These are phyloP conservation scores for Molossus alvarezi DNA, from an alignment of 2,797 vertebrate species.

Conservation along the genomic window DNA sequence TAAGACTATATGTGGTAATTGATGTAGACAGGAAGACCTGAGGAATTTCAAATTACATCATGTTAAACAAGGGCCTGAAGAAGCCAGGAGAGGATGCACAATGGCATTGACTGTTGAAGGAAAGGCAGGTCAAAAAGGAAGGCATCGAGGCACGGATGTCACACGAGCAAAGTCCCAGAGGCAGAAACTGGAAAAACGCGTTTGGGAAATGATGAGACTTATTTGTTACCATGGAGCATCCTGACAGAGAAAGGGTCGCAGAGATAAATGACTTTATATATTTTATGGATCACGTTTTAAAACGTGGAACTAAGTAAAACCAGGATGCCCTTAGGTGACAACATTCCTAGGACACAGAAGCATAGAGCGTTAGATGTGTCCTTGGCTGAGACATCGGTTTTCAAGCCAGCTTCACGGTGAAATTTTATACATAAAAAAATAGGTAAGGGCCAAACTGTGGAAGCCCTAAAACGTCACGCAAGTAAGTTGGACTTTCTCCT, in stretches of 20 bases:
- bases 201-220: background rate
- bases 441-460: constrained; percentile 79
- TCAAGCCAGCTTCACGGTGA: constrained; percentile 66
- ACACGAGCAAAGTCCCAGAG: background rate
- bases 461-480: constrained; percentile 77
- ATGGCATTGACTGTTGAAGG: background rate
- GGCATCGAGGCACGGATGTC: background rate
- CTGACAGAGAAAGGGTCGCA: background rate
- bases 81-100: constrained; percentile 25
- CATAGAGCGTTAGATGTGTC: constrained; percentile 43
- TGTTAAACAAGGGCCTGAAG: constrained; percentile 49
- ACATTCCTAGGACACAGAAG: constrained; percentile 68
- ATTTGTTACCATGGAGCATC: background rate
- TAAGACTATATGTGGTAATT: constrained; percentile 63
- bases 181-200: background rate
- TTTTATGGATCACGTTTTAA: constrained; percentile 4
- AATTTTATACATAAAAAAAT: constrained; percentile 83
- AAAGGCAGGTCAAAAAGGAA: background rate
- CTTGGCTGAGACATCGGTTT: constrained; percentile 59
- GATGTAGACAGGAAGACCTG: constrained; percentile 63
- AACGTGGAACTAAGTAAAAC: constrained; percentile 60
- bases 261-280: background rate
- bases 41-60: constrained; percentile 68
- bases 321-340: constrained; percentile 53
- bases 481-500: constrained; percentile 78